Conservation (phyloP, 2,113 vertebrate genomes). For the Pseudopodoces humilis region DNA sequence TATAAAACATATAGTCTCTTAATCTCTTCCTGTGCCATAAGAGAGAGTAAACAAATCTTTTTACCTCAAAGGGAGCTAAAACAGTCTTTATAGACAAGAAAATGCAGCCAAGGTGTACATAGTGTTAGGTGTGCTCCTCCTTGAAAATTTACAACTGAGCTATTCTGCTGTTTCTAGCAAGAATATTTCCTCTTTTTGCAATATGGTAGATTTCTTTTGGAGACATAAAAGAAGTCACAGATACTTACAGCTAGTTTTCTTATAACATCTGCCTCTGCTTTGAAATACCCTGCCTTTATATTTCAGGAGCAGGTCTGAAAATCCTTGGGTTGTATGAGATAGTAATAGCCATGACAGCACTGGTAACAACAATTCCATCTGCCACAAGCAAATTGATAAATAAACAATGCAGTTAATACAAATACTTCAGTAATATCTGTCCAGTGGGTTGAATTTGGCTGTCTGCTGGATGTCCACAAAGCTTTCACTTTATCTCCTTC, state of each 20-base stretch:
- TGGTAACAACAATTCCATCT: not conserved
- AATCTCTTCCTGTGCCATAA: not conserved
- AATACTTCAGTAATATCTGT: not conserved
- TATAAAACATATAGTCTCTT: not conserved
- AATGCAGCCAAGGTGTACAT: not conserved
- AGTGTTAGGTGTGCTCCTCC: not conserved
- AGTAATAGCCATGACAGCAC: not conserved
- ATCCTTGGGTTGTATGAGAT: not conserved
- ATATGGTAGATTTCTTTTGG: not conserved
- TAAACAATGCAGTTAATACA: not conserved
- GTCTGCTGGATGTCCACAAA: not conserved
- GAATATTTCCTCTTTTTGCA: not conserved
- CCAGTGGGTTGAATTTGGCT: not conserved
- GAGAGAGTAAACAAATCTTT: constrained; percentile 1
- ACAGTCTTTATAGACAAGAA: not conserved
- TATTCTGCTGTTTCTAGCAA: not conserved
- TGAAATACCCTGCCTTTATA: not conserved
- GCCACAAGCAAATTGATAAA: not conserved
- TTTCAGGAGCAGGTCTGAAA: not conserved
- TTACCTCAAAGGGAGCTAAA: not conserved
- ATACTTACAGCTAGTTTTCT: not conserved
- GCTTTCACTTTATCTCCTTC: not conserved
- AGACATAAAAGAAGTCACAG: not conserved
- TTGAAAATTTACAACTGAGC: not conserved
- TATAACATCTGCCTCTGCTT: not conserved